Evolutionary conservation across 1,140 invertebrate species (phyloP).

Genomic region (Heliothis subflexa): DNA sequence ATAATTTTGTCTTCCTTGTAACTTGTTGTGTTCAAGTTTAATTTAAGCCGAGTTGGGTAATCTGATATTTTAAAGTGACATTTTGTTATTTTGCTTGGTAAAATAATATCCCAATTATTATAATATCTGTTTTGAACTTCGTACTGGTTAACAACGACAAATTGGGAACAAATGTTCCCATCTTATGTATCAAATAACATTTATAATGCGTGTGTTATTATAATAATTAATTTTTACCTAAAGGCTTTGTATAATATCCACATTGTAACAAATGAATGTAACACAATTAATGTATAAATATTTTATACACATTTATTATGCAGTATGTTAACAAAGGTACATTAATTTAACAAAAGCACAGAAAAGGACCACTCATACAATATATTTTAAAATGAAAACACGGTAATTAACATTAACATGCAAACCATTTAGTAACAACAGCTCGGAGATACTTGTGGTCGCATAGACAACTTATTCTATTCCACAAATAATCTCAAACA

Average conservation of each 20-base stretch:
- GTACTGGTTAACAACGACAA: not conserved
- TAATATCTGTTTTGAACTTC: not conserved
- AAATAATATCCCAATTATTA: slow-evolving; percentile 16
- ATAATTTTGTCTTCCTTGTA: slow-evolving; percentile 52
- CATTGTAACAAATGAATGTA: not conserved
- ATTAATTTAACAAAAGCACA: slow-evolving; percentile 13
- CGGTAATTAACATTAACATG: slow-evolving; percentile 35
- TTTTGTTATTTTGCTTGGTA: slow-evolving; percentile 2
- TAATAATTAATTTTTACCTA: no score
- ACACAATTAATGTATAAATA: not conserved
- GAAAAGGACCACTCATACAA: slow-evolving; percentile 14
- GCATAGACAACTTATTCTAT: slow-evolving; percentile 45
- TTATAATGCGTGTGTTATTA: no score
- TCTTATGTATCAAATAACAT: no score
- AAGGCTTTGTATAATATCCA: no score
- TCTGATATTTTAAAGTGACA: slow-evolving; percentile 31
- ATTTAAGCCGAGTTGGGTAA: slow-evolving; percentile 39
- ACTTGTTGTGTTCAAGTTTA: slow-evolving; percentile 44
- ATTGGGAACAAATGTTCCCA: not conserved
- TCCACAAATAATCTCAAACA: slow-evolving; percentile 50
- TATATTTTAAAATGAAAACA: slow-evolving; percentile 36
- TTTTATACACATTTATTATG: slow-evolving; percentile 22
- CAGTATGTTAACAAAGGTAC: slow-evolving; percentile 34
- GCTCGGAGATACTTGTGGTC: slow-evolving; percentile 32
- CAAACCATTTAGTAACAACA: slow-evolving; percentile 16